Conservation (phyloP, 1,140 invertebrate genomes). For the Potamilus streckersoni region DNA sequence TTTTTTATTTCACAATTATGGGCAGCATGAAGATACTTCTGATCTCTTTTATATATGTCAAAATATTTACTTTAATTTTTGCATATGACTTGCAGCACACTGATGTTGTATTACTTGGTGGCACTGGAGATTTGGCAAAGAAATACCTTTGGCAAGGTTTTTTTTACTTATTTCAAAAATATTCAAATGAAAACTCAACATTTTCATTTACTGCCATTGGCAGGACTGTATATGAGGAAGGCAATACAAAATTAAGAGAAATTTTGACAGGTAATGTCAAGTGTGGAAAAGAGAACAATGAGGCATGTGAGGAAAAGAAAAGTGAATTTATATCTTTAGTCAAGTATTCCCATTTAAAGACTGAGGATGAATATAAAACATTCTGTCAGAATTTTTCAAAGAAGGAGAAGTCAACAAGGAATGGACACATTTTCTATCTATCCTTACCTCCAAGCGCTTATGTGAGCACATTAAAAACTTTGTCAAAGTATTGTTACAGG, state of each 20-base stretch:
- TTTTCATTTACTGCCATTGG: slow-evolving; percentile 52
- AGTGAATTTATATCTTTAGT: slow-evolving; percentile 38
- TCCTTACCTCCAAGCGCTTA: slow-evolving; percentile 61
- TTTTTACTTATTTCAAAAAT: slow-evolving; percentile 47
- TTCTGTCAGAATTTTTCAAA: slow-evolving; percentile 21
- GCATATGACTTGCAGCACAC: slow-evolving; percentile 26
- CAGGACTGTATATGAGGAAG: slow-evolving; percentile 30
- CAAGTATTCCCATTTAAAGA: slow-evolving; percentile 41
- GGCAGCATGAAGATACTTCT: too few relatives aligned
- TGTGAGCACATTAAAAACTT: slow-evolving; percentile 36
- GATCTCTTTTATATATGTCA: too few relatives aligned
- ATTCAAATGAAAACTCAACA: slow-evolving; percentile 36
- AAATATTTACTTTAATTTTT: too few relatives aligned
- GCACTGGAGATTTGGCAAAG: slow-evolving; percentile 57
- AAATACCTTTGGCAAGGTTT: slow-evolving; percentile 62
- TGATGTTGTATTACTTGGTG: slow-evolving; percentile 51
- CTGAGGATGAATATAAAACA: slow-evolving; percentile 28
- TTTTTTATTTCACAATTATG: too few relatives aligned
- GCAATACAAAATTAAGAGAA: slow-evolving; percentile 31
- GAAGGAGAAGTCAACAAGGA: not conserved
- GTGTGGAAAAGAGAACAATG: slow-evolving; percentile 29
- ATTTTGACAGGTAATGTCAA: slow-evolving; percentile 33
- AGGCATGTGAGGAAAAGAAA: slow-evolving; percentile 34
- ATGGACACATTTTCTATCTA: slow-evolving; percentile 54
- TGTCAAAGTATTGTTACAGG: slow-evolving; percentile 52